Evolutionary conservation across 2,113 vertebrate species (phyloP).

Genomic region (Tachysurus vachellii): DNA sequence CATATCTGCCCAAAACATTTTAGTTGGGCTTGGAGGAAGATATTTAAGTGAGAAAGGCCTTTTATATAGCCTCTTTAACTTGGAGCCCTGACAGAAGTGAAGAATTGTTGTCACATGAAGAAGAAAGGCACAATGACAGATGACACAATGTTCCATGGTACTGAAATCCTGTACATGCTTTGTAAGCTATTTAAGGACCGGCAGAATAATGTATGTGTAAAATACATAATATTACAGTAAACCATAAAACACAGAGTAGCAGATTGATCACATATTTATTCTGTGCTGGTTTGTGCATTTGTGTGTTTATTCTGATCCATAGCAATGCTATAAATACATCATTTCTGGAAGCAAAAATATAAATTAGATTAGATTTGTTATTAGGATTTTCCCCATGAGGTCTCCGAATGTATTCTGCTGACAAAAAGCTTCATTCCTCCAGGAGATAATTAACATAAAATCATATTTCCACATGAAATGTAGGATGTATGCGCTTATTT

Average conservation of each 20-base stretch:
- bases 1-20: background rate
- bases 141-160: too few relatives aligned
- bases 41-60: too few relatives aligned
- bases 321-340: background rate
- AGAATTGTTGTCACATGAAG: background rate
- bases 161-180: background rate
- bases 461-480: background rate
- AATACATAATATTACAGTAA: background rate
- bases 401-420: background rate
- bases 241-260: background rate
- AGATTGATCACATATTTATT: background rate
- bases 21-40: background rate
- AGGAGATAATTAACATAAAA: background rate
- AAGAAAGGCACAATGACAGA: background rate
- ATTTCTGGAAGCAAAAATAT: slow-evolving; percentile 1
- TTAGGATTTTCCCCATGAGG: slow-evolving; percentile 5
- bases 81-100: background rate
- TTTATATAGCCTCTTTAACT: background rate
- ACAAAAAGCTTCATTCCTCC: slow-evolving; percentile 12
- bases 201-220: too few relatives aligned
- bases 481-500: background rate
- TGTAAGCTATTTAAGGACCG: background rate
- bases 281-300: background rate
- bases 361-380: slow-evolving; percentile 12
- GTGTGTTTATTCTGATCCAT: background rate